These are phyloP conservation scores for Lepidothrix coronata DNA, from an alignment of 2,113 vertebrate species.

Conservation along the genomic window DNA sequence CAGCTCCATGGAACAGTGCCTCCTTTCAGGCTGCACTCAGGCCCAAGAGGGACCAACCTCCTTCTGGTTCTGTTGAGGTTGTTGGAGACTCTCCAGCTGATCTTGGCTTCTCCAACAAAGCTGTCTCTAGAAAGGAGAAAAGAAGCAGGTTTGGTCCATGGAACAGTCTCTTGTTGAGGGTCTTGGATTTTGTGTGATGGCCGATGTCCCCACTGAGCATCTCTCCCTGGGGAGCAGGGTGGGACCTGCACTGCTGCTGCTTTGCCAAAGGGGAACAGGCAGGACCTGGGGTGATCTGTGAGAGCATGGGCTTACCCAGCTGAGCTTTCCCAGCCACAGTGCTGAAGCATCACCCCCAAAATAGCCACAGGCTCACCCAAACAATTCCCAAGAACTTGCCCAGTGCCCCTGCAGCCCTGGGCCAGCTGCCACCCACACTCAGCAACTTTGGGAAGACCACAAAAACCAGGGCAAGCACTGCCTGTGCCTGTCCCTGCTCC, in stretches of 20 bases:
- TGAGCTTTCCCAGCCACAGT: neutral
- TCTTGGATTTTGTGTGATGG: neutral
- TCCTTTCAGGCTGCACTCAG: neutral
- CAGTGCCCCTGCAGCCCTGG: rapidly evolving
- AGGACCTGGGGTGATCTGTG: neutral
- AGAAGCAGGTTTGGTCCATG: neutral
- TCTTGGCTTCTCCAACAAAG: neutral
- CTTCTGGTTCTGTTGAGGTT: neutral
- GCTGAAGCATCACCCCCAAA: neutral
- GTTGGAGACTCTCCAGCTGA: neutral
- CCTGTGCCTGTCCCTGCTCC: neutral
- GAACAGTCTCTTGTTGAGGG: neutral
- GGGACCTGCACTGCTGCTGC: neutral
- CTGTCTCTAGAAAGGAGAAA: neutral
- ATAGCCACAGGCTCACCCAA: neutral
- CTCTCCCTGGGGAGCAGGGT: neutral
- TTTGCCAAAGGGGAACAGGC: neutral
- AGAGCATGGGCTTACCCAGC: neutral
- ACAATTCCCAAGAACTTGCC: neutral
- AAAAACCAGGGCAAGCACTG: neutral
- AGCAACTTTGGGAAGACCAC: neutral
- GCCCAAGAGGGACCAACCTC: neutral
- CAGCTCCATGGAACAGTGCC: neutral
- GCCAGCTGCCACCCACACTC: neutral
- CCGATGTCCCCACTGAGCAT: rapidly evolving